Percentiles rank a stretch among this genome's conserved stretches.
Evolutionary conservation across 2,797 vertebrate species (phyloP).

Genomic region (Tauraco hartlaubi): DNA sequence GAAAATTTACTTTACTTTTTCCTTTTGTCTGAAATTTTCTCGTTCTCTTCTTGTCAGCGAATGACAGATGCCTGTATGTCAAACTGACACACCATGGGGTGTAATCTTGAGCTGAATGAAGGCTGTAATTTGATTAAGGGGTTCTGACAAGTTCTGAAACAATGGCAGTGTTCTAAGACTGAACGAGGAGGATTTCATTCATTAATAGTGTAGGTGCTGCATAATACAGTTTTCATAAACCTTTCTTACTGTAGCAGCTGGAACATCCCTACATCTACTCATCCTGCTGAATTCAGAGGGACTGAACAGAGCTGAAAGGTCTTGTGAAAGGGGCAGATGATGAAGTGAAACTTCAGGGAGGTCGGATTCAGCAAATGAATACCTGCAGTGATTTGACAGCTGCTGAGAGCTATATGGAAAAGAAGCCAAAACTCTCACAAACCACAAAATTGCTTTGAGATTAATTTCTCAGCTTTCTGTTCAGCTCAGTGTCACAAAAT

Average conservation of each 20-base stretch:
- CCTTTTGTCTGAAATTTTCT: neutral
- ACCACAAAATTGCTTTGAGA: neutral
- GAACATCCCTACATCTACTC: neutral
- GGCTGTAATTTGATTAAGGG: slow-evolving; percentile 11
- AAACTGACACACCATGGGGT: neutral
- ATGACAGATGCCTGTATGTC: neutral
- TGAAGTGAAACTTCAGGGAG: neutral
- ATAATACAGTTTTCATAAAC: neutral
- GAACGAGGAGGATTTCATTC: slow-evolving; percentile 18
- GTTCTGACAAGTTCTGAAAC: neutral
- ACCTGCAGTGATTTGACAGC: neutral
- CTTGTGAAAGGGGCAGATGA: neutral
- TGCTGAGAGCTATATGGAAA: neutral
- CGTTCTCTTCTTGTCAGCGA: neutral
- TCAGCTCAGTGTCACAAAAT: neutral
- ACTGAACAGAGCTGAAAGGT: neutral
- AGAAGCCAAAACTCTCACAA: neutral
- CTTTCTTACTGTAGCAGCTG: neutral
- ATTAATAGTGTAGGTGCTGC: neutral
- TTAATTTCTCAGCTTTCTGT: neutral
- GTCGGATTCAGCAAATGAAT: neutral
- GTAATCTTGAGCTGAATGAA: neutral
- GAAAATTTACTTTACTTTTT: neutral
- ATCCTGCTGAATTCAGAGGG: neutral
- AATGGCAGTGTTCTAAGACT: neutral